Conservation (phyloP, 2,888 invertebrate species). For the Pseudococcus longispinus region DNA sequence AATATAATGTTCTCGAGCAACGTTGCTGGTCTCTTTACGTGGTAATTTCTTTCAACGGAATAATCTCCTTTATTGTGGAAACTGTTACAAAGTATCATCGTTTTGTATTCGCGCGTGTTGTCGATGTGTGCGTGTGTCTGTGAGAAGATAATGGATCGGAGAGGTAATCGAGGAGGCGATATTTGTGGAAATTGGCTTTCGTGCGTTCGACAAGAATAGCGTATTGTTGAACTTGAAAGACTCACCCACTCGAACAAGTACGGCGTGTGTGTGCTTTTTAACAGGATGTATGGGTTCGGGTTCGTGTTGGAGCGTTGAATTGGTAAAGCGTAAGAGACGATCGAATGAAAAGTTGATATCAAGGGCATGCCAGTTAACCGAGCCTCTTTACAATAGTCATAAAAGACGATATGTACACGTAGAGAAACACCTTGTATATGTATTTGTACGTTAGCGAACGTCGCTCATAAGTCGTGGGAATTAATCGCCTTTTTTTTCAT, state of each 20-base stretch:
- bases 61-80: constrained; percentile 38
- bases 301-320: not conserved
- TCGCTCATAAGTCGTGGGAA: constrained; percentile 11
- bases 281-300: constrained; percentile 1
- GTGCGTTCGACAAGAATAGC: constrained; percentile 14
- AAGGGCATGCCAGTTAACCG: not conserved
- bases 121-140: not conserved
- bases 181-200: constrained; percentile 38
- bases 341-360: constrained; percentile 17
- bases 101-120: not conserved
- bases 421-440: not conserved
- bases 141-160: not conserved
- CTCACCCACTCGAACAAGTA: not conserved
- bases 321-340: not conserved
- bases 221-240: constrained; percentile 34
- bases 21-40: constrained; percentile 25
- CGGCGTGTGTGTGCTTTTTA: not conserved
- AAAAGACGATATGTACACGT: constrained; percentile 18
- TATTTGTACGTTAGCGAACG: not conserved
- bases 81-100: constrained; percentile 15
- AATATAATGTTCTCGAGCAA: constrained; percentile 35
- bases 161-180: not conserved
- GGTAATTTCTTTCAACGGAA: constrained; percentile 27
- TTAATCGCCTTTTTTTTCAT: not conserved
- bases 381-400: constrained; percentile 13